A percentile compares a stretch with the other conserved stretches of the same genome.
Conservation (phyloP, 2,113 vertebrate species). For the Lanius collurio region DNA sequence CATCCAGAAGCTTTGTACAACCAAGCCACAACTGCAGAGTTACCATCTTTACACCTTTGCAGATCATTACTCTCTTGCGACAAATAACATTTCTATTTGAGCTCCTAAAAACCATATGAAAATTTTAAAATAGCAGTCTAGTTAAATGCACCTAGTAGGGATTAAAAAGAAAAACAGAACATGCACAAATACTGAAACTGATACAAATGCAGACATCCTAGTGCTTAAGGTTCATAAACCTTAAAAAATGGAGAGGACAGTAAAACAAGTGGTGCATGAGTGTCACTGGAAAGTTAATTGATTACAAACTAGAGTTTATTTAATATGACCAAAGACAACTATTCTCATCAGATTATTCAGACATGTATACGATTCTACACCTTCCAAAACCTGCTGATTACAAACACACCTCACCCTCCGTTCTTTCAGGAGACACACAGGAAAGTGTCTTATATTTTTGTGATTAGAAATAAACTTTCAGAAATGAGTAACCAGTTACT, state of each 20-base stretch:
- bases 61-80: background rate
- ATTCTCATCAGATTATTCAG: background rate
- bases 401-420: background rate
- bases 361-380: background rate
- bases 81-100: background rate
- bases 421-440: background rate
- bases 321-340: background rate
- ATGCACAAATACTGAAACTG: background rate
- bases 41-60: background rate
- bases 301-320: background rate
- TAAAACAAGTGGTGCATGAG: background rate
- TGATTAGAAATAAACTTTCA: constrained; percentile 18
- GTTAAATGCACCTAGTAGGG: background rate
- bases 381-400: constrained; percentile 35
- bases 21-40: background rate
- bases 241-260: background rate
- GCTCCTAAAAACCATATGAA: background rate
- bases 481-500: constrained; percentile 50
- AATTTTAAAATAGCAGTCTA: background rate
- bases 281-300: background rate
- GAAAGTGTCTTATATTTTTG: background rate
- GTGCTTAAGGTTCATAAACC: background rate
- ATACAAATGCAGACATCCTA: background rate
- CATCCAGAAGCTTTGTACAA: background rate
- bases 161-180: background rate